Evolutionary conservation across 2,888 invertebrate genomes (phyloP).

Genomic region (Limnephilus marmoratus): DNA sequence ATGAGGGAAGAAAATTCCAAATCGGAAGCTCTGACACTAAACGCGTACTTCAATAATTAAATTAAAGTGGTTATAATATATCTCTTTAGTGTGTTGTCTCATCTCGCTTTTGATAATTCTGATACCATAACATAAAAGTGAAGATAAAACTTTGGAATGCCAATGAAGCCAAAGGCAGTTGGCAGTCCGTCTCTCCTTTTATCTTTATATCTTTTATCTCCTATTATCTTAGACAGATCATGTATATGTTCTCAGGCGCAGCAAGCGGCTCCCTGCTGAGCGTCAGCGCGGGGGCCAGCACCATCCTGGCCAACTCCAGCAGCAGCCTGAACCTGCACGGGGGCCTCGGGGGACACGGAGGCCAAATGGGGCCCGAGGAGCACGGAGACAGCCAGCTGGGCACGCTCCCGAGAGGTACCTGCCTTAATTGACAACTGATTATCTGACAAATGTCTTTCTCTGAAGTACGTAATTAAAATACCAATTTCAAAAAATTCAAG

Average conservation of each 20-base stretch:
- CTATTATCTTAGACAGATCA: not conserved
- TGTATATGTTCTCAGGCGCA: not conserved
- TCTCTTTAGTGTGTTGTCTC: too few relatives aligned
- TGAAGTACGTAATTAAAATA: not conserved
- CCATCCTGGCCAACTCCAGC: constrained; percentile 78
- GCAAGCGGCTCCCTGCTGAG: constrained; percentile 75
- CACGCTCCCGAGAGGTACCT: constrained; percentile 56
- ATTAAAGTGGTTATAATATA: too few relatives aligned
- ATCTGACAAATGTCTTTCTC: not conserved
- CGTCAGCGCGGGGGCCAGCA: constrained; percentile 78
- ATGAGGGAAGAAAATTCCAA: too few relatives aligned
- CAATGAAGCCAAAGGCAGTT: too few relatives aligned
- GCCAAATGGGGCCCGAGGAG: constrained; percentile 65
- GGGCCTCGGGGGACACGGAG: constrained; percentile 66
- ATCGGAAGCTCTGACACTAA: too few relatives aligned
- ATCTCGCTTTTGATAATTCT: too few relatives aligned
- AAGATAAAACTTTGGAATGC: too few relatives aligned
- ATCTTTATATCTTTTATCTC: not conserved
- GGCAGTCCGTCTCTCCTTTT: not conserved
- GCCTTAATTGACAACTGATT: not conserved
- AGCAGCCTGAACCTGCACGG: constrained; percentile 72
- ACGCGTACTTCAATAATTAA: too few relatives aligned
- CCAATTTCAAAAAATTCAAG: too few relatives aligned
- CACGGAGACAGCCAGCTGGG: not conserved
- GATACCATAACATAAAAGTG: too few relatives aligned